A percentile compares a stretch with the other conserved stretches of the same genome.
Conservation (phyloP, 2,797 vertebrate species). For the Aplochiton taeniatus region DNA sequence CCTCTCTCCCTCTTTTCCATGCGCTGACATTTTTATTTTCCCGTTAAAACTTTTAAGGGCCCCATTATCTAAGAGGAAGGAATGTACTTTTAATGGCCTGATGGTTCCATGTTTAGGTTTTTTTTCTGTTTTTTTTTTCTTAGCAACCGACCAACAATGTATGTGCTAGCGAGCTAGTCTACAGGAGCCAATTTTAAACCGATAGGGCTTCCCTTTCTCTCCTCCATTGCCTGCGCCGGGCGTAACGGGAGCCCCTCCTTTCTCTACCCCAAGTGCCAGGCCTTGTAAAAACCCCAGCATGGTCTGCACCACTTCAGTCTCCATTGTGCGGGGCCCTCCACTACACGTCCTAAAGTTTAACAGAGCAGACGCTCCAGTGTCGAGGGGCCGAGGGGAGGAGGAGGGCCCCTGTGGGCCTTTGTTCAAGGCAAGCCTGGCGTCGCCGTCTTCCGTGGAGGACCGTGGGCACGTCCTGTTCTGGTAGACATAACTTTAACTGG, state of each 20-base stretch:
- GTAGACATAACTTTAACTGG: constrained; percentile 12
- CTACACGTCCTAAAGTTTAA: constrained; percentile 53
- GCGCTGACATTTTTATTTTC: constrained; percentile 79
- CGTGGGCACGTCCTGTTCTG: constrained; percentile 3
- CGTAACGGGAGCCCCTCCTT: too few relatives aligned
- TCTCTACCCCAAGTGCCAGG: constrained; percentile 51
- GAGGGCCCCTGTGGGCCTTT: constrained; percentile 49
- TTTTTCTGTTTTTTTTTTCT: constrained; percentile 64
- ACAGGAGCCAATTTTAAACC: constrained; percentile 38
- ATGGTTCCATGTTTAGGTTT: constrained; percentile 69
- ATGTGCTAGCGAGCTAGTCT: constrained; percentile 42
- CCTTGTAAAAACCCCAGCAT: constrained; percentile 71
- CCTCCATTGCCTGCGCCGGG: constrained; percentile 50
- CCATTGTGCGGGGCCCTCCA: constrained; percentile 57
- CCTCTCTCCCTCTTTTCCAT: constrained; percentile 64
- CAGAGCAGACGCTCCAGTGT: constrained; percentile 30
- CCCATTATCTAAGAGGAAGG: constrained; percentile 76
- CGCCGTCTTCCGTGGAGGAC: constrained; percentile 30
- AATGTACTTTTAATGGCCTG: constrained; percentile 78
- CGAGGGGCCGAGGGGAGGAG: too few relatives aligned
- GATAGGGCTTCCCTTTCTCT: background rate
- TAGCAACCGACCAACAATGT: constrained; percentile 50
- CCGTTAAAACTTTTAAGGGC: constrained; percentile 79
- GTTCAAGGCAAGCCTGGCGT: constrained; percentile 45
- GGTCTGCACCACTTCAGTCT: constrained; percentile 58